Evolutionary conservation across 2,797 vertebrate species (phyloP), one percentile per base, ranked within the genome.

Genomic region (Acanthurus tractus): DNA sequence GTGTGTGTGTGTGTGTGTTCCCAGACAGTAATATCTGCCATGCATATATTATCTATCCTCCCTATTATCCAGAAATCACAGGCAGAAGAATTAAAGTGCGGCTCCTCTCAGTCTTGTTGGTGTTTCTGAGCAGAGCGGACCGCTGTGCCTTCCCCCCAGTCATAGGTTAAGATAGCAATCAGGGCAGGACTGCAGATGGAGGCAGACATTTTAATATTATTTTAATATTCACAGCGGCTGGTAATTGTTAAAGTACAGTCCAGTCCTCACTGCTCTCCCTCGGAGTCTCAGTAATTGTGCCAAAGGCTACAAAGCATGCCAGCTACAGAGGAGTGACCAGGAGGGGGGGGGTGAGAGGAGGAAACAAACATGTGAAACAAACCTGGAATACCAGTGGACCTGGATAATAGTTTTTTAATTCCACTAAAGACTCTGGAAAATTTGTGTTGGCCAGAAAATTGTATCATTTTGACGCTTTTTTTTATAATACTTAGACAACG

Each of bases 141-240:
- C 92, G 93, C 59, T 20, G 34, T 92, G 93, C 96, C 95, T 94
- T 94, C 95, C 96, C 95, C 94, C 91, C 96, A 98, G 97, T 98
- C 98, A 98, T 97, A 98, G 98, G 97, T 99, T 99, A 99, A 96
- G 95, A 98, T 98, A 98, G 96, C 98, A 99, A 99, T 99, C 97
- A 99, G 97, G 96, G 94, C 96, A 93, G 74, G 86, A 96, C 95
- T 95, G 93, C 96, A 96, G 96, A 98, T 98, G 97, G 95, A 96
- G 96, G 94, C 95, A 96, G 96, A 98, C 97, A 96, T 97, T 98
- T 98, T 99, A 98, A 99, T 99, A 98, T 98, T 98, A 97, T 97
- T 97, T 97, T 98, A 98, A 99, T 99, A 98, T 97, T 98, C 96
- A 95, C 96, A 95, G 96, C 94, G 95, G 79, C 96, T 95, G 93